Percentiles rank a stretch among this genome's conserved stretches.
Conservation (phyloP, 2,888 invertebrate species). For the Sinelater perroti region DNA sequence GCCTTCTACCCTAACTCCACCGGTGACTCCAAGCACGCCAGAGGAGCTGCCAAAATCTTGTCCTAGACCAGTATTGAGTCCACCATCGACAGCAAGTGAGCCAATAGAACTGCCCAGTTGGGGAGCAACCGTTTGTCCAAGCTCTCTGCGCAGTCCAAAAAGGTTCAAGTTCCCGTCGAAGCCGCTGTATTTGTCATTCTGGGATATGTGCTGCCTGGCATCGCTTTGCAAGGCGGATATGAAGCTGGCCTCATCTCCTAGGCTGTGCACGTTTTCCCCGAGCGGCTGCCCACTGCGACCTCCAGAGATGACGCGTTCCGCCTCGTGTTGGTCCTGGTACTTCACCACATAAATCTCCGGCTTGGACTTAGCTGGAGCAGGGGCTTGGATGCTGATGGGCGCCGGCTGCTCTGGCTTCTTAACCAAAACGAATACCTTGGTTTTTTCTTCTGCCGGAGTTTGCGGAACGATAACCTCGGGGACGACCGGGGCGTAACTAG, state of each 20-base stretch:
- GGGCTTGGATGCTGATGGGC: constrained; percentile 76
- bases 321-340: constrained; percentile 71
- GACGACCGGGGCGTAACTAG: constrained; percentile 3
- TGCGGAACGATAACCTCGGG: constrained; percentile 43
- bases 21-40: too few relatives aligned
- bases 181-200: constrained; percentile 7
- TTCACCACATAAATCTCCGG: constrained; percentile 88
- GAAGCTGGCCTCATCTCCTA: not conserved
- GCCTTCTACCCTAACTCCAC: not conserved
- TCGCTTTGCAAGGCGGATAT: not conserved
- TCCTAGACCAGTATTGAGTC: not conserved
- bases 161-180: not conserved
- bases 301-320: constrained; percentile 38
- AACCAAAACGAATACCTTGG: constrained; percentile 39
- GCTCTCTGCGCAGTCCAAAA: not conserved
- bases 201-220: not conserved
- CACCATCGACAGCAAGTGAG: too few relatives aligned
- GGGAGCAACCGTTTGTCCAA: too few relatives aligned
- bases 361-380: constrained; percentile 80
- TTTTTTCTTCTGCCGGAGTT: constrained; percentile 34
- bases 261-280: constrained; percentile 21
- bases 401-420: constrained; percentile 75
- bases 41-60: too few relatives aligned
- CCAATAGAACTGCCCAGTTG: too few relatives aligned
- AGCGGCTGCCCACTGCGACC: constrained; percentile 30